phyloP scores from a whole-genome alignment of 2,113 vertebrate species.

The Albula goreensis region DNA sequence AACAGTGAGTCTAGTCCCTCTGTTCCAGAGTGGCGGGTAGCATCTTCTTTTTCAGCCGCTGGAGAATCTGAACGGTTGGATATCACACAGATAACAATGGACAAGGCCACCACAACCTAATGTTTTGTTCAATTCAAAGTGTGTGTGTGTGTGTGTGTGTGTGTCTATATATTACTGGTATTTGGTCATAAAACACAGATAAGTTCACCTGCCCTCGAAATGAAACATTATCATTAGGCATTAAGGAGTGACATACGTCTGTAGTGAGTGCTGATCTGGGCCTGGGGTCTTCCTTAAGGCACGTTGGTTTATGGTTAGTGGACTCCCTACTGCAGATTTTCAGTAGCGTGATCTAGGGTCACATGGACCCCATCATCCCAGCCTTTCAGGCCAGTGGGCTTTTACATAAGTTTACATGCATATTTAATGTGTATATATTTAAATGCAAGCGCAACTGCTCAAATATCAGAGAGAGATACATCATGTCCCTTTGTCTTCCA shows the following conservation, averaged over 20 bases:
- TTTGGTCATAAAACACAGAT: not conserved
- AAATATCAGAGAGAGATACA: not conserved
- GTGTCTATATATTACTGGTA: not conserved
- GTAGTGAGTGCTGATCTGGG: not conserved
- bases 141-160: conserved; percentile 27
- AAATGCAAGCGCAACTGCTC: not conserved
- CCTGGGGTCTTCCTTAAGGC: too few relatives aligned
- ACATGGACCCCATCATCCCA: not conserved
- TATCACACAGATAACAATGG: not conserved
- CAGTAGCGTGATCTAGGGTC: not conserved
- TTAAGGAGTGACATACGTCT: not conserved
- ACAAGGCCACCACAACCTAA: not conserved
- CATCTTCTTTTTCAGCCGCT: too few relatives aligned
- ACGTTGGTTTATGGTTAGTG: not conserved
- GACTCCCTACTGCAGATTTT: not conserved
- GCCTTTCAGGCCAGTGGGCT: not conserved
- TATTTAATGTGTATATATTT: not conserved
- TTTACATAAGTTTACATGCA: not conserved
- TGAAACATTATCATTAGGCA: not conserved
- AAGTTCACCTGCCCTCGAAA: not conserved
- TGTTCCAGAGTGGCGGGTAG: too few relatives aligned
- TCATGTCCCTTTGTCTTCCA: not conserved
- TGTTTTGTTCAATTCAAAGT: not conserved
- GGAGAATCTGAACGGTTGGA: not conserved
- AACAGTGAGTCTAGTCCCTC: too few relatives aligned